Conservation (phyloP, 1,140 invertebrate genomes). For the Asobara japonica region DNA sequence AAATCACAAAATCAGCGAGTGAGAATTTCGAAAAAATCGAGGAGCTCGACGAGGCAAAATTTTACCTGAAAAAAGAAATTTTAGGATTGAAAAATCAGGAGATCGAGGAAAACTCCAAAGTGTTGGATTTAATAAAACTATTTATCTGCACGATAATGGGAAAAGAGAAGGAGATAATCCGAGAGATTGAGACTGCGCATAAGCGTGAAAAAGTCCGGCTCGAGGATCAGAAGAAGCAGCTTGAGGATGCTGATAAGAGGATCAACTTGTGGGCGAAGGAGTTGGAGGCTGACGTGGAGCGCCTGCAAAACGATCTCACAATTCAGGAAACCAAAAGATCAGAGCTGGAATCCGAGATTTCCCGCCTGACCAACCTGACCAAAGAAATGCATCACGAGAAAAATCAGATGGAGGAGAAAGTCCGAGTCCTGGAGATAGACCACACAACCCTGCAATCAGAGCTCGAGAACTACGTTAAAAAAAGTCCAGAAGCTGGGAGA, state of each 20-base stretch:
- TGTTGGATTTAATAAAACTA: slow-evolving; percentile 42
- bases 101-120: not conserved
- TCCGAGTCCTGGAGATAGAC: slow-evolving; percentile 47
- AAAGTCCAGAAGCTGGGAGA: slow-evolving; percentile 27
- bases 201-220: slow-evolving; percentile 43
- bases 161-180: slow-evolving; percentile 55
- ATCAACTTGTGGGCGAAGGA: slow-evolving; percentile 45
- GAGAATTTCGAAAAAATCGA: slow-evolving; percentile 36
- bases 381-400: slow-evolving; percentile 49
- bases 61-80: slow-evolving; percentile 54
- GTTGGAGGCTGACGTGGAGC: slow-evolving; percentile 55
- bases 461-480: slow-evolving; percentile 42
- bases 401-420: slow-evolving; percentile 45
- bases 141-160: slow-evolving; percentile 49
- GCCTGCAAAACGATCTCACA: slow-evolving; percentile 48
- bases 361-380: slow-evolving; percentile 31
- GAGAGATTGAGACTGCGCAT: slow-evolving; percentile 40
- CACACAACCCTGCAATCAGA: slow-evolving; percentile 46
- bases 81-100: slow-evolving; percentile 37
- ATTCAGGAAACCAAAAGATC: slow-evolving; percentile 36
- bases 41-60: slow-evolving; percentile 43
- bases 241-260: slow-evolving; percentile 47
- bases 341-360: slow-evolving; percentile 27
- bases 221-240: slow-evolving; percentile 47
- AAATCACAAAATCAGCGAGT: slow-evolving; percentile 20